These are phyloP conservation scores for Rhinogobio ventralis DNA, from an alignment of 2,797 vertebrate species.

Conservation along the genomic window DNA sequence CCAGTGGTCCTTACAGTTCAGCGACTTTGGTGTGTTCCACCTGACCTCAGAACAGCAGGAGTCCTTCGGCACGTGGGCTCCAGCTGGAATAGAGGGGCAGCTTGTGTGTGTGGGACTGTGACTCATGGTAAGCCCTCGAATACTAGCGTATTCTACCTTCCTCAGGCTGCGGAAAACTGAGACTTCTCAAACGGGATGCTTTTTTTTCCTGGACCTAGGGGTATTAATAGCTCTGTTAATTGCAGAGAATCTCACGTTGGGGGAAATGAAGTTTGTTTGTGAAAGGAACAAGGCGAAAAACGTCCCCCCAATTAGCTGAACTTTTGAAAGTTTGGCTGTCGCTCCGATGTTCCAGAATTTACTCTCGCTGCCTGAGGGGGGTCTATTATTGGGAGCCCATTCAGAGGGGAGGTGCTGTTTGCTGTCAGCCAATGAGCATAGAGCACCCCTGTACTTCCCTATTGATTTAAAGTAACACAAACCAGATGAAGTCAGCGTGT, in stretches of 20 bases:
- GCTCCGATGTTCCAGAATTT: constrained; percentile 63
- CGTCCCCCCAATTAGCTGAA: constrained; percentile 71
- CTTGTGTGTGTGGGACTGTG: constrained; percentile 48
- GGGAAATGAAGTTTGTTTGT: constrained; percentile 60
- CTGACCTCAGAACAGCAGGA: constrained; percentile 58
- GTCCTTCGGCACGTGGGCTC: constrained; percentile 67
- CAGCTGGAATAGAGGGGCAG: constrained; percentile 64
- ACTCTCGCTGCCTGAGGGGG: constrained; percentile 68
- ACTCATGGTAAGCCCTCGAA: constrained; percentile 65
- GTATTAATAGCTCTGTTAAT: constrained; percentile 72
- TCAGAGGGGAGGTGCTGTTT: constrained; percentile 75
- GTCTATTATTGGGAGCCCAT: constrained; percentile 76
- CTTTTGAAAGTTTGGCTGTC: constrained; percentile 74
- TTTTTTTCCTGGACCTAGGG: constrained; percentile 49
- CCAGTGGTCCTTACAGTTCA: constrained; percentile 29
- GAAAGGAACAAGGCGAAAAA: constrained; percentile 65
- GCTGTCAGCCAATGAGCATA: constrained; percentile 74
- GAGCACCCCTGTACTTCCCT: constrained; percentile 76
- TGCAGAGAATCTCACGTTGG: constrained; percentile 63
- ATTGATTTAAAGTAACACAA: constrained; percentile 76
- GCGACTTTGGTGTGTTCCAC: constrained; percentile 46
- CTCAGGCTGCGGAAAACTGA: constrained; percentile 40
- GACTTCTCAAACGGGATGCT: not conserved
- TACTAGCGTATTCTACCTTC: constrained; percentile 49
- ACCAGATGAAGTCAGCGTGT: constrained; percentile 76